Evolutionary conservation across 2,113 vertebrate genomes (phyloP).

Genomic region (Atherinomorus stipes): DNA sequence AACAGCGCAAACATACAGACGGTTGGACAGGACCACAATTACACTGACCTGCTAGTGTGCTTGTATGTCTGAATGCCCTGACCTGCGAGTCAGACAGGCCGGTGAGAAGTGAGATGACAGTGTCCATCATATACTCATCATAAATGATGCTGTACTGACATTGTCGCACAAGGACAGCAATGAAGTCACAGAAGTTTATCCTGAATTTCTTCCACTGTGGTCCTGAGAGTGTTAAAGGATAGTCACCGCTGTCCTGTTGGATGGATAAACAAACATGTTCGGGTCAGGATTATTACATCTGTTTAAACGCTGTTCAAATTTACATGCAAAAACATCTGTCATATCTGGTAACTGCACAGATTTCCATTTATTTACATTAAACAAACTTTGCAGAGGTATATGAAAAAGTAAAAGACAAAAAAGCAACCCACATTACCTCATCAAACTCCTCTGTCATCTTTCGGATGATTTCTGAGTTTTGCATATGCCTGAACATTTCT

Average conservation of each 20-base stretch:
- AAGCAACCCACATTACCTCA: conserved; percentile 83
- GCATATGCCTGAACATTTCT: conserved; percentile 98
- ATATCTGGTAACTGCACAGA: neutral
- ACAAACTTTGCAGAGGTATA: too few relatives aligned
- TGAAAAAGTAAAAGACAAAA: neutral
- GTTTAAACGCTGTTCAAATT: neutral
- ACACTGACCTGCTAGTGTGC: conserved; percentile 92
- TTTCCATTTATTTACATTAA: neutral
- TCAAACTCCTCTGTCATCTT: conserved; percentile 99
- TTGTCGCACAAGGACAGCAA: conserved; percentile 93
- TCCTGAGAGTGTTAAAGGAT: conserved; percentile 94
- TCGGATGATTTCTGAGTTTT: conserved; percentile 98
- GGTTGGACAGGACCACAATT: neutral
- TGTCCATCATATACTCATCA: conserved; percentile 99
- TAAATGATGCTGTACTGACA: conserved; percentile 99
- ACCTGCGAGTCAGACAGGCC: conserved; percentile 98
- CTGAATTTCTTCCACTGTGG: conserved; percentile 98
- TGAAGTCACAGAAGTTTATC: conserved; percentile 96
- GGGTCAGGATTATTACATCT: neutral
- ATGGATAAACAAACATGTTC: conserved; percentile 9
- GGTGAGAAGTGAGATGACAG: conserved; percentile 95
- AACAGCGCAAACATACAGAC: neutral
- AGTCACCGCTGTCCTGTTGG: conserved; percentile 94
- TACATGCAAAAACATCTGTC: too few relatives aligned
- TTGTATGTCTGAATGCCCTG: conserved; percentile 96